These are phyloP conservation scores for Microtus ochrogaster DNA, from an alignment of 2,113 vertebrate genomes.

Conservation along the genomic window DNA sequence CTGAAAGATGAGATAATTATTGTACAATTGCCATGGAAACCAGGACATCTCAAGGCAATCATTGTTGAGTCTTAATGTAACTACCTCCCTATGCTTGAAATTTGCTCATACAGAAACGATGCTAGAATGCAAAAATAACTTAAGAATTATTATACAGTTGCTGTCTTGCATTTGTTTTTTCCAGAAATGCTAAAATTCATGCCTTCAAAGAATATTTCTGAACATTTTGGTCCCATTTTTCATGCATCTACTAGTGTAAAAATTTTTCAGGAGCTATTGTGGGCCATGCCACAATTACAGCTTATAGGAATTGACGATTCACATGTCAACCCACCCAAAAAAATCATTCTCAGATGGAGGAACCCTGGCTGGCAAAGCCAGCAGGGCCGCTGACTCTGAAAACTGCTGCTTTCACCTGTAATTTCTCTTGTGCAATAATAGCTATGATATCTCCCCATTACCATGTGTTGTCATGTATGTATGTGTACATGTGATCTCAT, in stretches of 20 bases:
- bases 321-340: too few relatives aligned
- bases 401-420: too few relatives aligned
- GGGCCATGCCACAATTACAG: too few relatives aligned
- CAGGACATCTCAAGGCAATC: constrained; percentile 53
- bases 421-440: too few relatives aligned
- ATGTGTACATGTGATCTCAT: too few relatives aligned
- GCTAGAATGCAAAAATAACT: constrained; percentile 66
- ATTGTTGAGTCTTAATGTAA: constrained; percentile 68
- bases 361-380: too few relatives aligned
- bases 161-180: constrained; percentile 56
- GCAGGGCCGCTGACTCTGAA: too few relatives aligned
- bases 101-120: constrained; percentile 62
- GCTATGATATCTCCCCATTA: too few relatives aligned
- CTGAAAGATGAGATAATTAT: constrained; percentile 75
- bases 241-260: not conserved
- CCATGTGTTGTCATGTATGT: too few relatives aligned
- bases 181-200: constrained; percentile 53
- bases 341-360: too few relatives aligned
- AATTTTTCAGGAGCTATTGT: too few relatives aligned
- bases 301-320: too few relatives aligned
- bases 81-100: constrained; percentile 60
- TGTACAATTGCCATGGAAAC: constrained; percentile 73
- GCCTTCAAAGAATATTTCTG: constrained; percentile 52
- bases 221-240: constrained; percentile 34
- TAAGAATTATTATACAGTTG: constrained; percentile 69